phyloP scores from a whole-genome alignment of 2,888 invertebrate species.

The Stenotaenia linearis region DNA sequence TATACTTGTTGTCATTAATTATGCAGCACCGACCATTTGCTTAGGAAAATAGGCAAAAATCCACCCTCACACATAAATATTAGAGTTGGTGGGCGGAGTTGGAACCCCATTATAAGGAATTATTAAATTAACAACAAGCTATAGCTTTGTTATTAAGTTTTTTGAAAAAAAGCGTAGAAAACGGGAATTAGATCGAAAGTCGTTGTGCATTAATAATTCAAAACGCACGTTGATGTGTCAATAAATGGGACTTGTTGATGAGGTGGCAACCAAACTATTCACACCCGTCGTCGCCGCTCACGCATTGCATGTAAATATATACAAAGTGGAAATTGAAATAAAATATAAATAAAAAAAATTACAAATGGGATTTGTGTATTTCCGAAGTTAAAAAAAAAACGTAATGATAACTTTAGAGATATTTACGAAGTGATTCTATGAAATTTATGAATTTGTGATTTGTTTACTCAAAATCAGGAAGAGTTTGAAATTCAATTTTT shows the following conservation, averaged over 20 bases:
- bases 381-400: background rate
- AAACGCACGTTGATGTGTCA: slow-evolving; percentile 4
- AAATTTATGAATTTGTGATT: background rate
- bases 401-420: background rate
- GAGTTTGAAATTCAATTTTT: background rate
- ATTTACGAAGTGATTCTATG: background rate
- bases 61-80: slow-evolving; percentile 1
- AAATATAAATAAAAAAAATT: background rate
- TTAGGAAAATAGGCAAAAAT: slow-evolving; percentile 17
- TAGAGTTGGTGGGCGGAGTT: background rate
- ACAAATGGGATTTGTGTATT: background rate
- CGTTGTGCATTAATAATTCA: slow-evolving; percentile 10
- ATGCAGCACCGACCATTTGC: background rate
- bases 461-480: background rate
- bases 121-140: slow-evolving; percentile 11
- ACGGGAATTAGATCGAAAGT: slow-evolving; percentile 16
- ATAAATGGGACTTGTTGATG: slow-evolving; percentile 17
- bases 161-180: background rate
- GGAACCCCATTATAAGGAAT: slow-evolving; percentile 7
- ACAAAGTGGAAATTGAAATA: background rate
- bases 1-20: background rate
- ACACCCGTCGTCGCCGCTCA: slow-evolving; percentile 4
- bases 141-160: background rate
- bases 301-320: slow-evolving; percentile 3
- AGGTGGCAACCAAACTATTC: background rate